A percentile compares a stretch with the other conserved stretches of the same genome.
phyloP scores from a whole-genome alignment of 1,140 invertebrate genomes.

The Uloborus diversus region DNA sequence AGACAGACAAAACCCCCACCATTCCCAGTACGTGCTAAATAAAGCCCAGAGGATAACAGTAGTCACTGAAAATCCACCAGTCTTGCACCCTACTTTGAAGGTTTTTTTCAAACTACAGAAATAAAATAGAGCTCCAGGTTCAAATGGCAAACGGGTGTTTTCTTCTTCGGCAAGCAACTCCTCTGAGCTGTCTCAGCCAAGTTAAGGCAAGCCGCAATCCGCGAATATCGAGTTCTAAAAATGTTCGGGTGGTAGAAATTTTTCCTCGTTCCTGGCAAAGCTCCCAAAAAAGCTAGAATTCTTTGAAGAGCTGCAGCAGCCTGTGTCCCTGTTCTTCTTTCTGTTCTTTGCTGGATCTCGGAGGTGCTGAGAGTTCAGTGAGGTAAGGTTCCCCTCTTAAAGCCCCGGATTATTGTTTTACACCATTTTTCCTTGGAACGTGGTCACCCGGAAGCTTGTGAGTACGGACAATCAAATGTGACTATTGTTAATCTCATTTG shows the following conservation, averaged over 20 bases:
- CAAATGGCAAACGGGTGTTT: conserved; percentile 50
- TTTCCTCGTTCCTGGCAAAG: conserved; percentile 23
- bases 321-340: conserved; percentile 18
- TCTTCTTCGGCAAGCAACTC: not conserved
- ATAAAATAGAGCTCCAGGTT: conserved; percentile 50
- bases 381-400: conserved; percentile 37
- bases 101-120: conserved; percentile 36
- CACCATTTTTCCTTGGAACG: too few species aligned
- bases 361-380: conserved; percentile 1
- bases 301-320: not conserved
- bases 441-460: too few species aligned
- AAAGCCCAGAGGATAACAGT: conserved; percentile 27
- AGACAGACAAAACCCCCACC: not conserved
- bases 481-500: too few species aligned
- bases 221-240: conserved; percentile 54
- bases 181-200: conserved; percentile 21
- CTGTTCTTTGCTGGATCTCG: conserved; percentile 34
- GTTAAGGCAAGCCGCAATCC: conserved; percentile 36
- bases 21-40: conserved; percentile 18
- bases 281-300: conserved; percentile 23
- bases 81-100: too few species aligned
- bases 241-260: conserved; percentile 48
- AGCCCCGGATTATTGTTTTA: conserved; percentile 16
- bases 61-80: not conserved
- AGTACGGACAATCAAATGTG: too few species aligned